Evolutionary conservation across 2,797 vertebrate genomes (phyloP), one percentile per base, ranked within the genome.

Genomic region (Anisognathus igniventris): DNA sequence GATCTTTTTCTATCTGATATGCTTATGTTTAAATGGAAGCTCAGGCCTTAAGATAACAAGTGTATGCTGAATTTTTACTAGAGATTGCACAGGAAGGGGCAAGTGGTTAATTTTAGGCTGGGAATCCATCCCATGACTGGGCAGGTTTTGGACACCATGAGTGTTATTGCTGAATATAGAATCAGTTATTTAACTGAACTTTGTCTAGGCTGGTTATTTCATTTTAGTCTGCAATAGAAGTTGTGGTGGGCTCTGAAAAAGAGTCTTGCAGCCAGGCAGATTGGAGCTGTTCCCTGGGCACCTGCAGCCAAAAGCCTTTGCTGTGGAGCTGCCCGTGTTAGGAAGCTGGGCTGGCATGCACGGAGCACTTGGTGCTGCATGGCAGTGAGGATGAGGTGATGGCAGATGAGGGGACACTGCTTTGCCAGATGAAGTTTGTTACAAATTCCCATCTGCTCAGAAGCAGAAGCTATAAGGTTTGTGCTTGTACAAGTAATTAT

Each of bases 361-460:
- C 0, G 0, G 78, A 58, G 37, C 4, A 1, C 61, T 88, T 1
- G 1, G 68, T 7, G 16, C 62, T 66, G 33, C 3, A 2, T 37
- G 65, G 53, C 22, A 7, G 35, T 40, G 79, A 56, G 51, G 57
- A 39, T 74, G 86, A 90, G 75, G 88, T 73, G 90, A 22, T 65
- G 54, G 90, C 75, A 85, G 72, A 80, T 48, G 53, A 93, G 86
- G 57, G 92, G 91, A 87, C 61, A 13, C 37, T 80, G 66, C 65
- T 92, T 83, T 88, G 82, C 93, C 93, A 81, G 87, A 82, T 74
- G 65, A 95, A 96, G 88, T 90, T 95, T 84, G 82, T 88, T 92
- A 68, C 37, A 35, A 89, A 88, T 48, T 56, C 88, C 93, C 93
- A 95, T 95, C 93, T 93, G 90, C 88, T 90, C 15, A 0, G 47